Evolutionary conservation across 2,888 invertebrate genomes (phyloP).

Genomic region (Molorchus minor): DNA sequence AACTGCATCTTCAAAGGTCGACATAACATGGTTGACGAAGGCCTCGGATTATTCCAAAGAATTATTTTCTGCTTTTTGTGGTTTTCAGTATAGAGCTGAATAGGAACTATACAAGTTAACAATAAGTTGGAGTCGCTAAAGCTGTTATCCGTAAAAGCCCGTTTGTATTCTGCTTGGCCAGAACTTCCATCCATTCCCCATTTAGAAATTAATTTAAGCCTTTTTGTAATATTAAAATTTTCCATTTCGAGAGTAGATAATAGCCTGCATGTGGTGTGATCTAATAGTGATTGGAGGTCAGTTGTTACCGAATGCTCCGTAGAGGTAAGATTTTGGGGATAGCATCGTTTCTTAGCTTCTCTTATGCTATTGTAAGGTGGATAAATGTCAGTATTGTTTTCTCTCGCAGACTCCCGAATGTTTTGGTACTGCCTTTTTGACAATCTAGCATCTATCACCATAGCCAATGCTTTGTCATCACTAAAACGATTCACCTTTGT

Average conservation of each 20-base stretch:
- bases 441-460: not conserved
- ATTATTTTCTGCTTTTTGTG: not conserved
- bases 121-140: not conserved
- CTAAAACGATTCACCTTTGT: too few species aligned
- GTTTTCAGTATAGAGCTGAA: not conserved
- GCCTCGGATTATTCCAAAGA: not conserved
- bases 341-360: not conserved
- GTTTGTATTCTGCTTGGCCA: not conserved
- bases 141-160: not conserved
- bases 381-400: not conserved
- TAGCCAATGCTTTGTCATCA: not conserved
- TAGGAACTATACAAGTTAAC: not conserved
- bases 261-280: not conserved
- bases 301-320: not conserved
- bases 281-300: not conserved
- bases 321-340: not conserved
- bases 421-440: not conserved
- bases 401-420: not conserved
- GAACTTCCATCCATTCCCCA: not conserved
- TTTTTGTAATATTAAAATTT: not conserved
- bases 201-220: not conserved
- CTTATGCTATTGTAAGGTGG: not conserved
- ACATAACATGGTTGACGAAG: not conserved
- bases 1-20: not conserved
- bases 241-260: not conserved